Conservation (phyloP, 2,888 invertebrate species). For the Parapristionchus giblindavisi region DNA sequence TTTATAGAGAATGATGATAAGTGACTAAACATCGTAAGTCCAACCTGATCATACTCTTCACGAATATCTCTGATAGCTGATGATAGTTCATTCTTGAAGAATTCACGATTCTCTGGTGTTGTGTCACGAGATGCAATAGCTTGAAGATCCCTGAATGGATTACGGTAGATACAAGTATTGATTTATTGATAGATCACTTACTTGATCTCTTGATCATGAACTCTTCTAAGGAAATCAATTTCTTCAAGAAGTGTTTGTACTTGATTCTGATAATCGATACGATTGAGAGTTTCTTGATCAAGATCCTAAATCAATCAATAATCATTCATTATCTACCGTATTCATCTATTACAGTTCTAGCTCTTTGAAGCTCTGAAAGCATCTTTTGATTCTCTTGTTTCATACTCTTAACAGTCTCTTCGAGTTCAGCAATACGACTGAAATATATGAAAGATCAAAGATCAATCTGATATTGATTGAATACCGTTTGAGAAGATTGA, state of each 20-base stretch:
- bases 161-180: not conserved
- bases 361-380: slow-evolving; percentile 67
- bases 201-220: slow-evolving; percentile 71
- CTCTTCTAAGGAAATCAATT: slow-evolving; percentile 73
- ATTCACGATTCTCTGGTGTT: slow-evolving; percentile 74
- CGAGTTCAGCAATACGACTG: slow-evolving; percentile 57
- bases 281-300: slow-evolving; percentile 73
- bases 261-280: slow-evolving; percentile 73
- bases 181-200: slow-evolving; percentile 35
- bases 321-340: slow-evolving; percentile 35
- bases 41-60: slow-evolving; percentile 72
- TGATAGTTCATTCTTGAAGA: slow-evolving; percentile 74
- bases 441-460: slow-evolving; percentile 25
- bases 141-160: slow-evolving; percentile 70
- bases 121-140: slow-evolving; percentile 73
- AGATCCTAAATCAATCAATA: slow-evolving; percentile 69
- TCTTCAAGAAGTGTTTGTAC: slow-evolving; percentile 73
- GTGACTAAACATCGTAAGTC: not conserved
- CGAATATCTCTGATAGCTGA: slow-evolving; percentile 74
- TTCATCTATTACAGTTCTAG: slow-evolving; percentile 69
- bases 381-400: slow-evolving; percentile 71
- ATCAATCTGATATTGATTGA: slow-evolving; percentile 61
- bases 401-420: slow-evolving; percentile 68
- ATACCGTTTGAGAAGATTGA: slow-evolving; percentile 55
- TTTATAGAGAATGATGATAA: not conserved